phyloP scores from a whole-genome alignment of 1,140 invertebrate species.

The Rhagoletis pomonella region DNA sequence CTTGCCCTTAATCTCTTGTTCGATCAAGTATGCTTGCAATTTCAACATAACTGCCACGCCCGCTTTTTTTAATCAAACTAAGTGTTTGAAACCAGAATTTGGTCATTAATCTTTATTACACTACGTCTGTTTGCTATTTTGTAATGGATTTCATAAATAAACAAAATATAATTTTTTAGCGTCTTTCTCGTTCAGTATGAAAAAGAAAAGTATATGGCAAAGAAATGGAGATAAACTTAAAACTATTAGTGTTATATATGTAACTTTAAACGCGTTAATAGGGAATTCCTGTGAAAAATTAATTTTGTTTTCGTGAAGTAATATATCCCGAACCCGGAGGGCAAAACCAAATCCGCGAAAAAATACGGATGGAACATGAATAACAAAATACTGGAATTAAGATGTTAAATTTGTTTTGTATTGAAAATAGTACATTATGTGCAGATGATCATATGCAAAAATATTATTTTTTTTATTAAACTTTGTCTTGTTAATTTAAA shows the following conservation, averaged over 20 bases:
- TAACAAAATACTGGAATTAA: neutral
- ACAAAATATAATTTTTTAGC: neutral
- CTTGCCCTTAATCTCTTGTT: too few relatives aligned
- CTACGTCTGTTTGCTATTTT: neutral
- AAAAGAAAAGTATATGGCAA: neutral
- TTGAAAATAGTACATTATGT: too few relatives aligned
- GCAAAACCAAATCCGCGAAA: neutral
- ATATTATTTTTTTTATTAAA: too few relatives aligned
- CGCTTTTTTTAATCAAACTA: constrained; percentile 21
- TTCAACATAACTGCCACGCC: constrained; percentile 59
- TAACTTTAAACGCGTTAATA: neutral
- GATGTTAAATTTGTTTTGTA: neutral
- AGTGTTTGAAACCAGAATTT: neutral
- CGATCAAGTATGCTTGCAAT: constrained; percentile 18
- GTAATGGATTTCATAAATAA: neutral
- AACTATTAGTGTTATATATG: neutral
- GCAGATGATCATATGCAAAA: too few relatives aligned
- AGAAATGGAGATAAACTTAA: neutral
- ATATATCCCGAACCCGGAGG: constrained; percentile 30
- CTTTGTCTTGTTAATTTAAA: too few relatives aligned
- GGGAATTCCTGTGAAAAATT: neutral
- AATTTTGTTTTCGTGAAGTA: neutral
- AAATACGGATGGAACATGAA: neutral
- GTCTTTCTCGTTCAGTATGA: neutral
- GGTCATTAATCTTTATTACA: neutral